These are phyloP conservation scores for Solenopsis fugax DNA, from an alignment of 1,140 invertebrate genomes.

Conservation along the genomic window DNA sequence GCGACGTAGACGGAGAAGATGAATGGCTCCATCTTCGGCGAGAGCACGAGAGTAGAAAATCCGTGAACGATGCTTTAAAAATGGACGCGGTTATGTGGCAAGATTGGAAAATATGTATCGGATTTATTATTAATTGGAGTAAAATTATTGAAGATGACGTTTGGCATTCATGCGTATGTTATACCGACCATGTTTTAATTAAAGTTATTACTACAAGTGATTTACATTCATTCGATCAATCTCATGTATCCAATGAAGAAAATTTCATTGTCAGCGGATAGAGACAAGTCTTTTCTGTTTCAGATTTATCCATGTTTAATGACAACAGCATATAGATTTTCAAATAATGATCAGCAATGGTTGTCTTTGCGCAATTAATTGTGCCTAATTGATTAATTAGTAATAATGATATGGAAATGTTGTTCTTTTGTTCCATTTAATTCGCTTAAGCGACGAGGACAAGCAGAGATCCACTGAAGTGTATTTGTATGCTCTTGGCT, in stretches of 20 bases:
- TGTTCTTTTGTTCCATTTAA: conserved; percentile 37
- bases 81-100: conserved; percentile 6
- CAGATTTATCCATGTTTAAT: neutral
- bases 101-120: neutral
- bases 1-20: conserved; percentile 44
- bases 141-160: conserved; percentile 32
- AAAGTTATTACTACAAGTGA: conserved; percentile 23
- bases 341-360: neutral
- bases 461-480: conserved; percentile 48
- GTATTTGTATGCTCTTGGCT: conserved; percentile 62
- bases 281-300: neutral
- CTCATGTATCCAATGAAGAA: neutral
- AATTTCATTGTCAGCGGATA: neutral
- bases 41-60: conserved; percentile 53
- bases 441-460: conserved; percentile 42
- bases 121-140: neutral
- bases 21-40: conserved; percentile 59
- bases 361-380: neutral
- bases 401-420: neutral
- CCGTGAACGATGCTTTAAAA: conserved; percentile 50
- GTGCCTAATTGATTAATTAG: neutral
- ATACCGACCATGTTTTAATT: conserved; percentile 7
- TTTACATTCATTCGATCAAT: neutral
- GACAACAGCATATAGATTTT: neutral
- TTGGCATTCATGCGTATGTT: neutral